These are phyloP conservation scores for Mythimna ferrago DNA, from an alignment of 2,888 invertebrate species.

Conservation along the genomic window DNA sequence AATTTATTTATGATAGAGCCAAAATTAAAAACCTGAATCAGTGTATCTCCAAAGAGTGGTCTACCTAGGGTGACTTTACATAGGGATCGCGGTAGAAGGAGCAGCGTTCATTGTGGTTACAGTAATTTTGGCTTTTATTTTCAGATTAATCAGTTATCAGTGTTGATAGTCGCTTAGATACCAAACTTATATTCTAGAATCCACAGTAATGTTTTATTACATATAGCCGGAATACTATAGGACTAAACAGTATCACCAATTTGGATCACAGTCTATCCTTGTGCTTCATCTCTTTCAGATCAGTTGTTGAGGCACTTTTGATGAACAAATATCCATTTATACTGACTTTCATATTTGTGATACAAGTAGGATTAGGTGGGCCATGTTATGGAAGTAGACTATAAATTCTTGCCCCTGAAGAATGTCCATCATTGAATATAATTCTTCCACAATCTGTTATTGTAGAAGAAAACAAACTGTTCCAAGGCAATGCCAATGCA, in stretches of 20 bases:
- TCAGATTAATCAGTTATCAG: neutral
- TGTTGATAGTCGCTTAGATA: conserved; percentile 31
- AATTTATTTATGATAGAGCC: neutral
- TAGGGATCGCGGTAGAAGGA: too few species aligned
- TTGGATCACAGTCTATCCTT: too few species aligned
- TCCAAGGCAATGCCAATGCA: conserved; percentile 6
- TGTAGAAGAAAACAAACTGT: neutral
- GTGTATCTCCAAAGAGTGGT: neutral
- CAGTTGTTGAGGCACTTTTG: too few species aligned
- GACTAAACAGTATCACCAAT: too few species aligned
- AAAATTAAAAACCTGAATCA: neutral
- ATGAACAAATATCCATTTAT: too few species aligned
- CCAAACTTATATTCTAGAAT: neutral
- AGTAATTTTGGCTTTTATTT: neutral
- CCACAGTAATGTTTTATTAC: too few species aligned
- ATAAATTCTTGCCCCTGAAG: too few species aligned
- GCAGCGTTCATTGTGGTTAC: neutral
- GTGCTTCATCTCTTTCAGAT: too few species aligned
- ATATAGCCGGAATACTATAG: too few species aligned
- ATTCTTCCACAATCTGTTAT: neutral
- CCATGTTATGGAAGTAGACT: too few species aligned
- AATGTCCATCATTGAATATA: neutral
- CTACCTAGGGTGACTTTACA: neutral
- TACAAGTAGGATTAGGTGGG: too few species aligned
- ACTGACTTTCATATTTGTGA: too few species aligned